Evolutionary conservation across 2,888 invertebrate species (phyloP).

Genomic region (Gerris lacustris): DNA sequence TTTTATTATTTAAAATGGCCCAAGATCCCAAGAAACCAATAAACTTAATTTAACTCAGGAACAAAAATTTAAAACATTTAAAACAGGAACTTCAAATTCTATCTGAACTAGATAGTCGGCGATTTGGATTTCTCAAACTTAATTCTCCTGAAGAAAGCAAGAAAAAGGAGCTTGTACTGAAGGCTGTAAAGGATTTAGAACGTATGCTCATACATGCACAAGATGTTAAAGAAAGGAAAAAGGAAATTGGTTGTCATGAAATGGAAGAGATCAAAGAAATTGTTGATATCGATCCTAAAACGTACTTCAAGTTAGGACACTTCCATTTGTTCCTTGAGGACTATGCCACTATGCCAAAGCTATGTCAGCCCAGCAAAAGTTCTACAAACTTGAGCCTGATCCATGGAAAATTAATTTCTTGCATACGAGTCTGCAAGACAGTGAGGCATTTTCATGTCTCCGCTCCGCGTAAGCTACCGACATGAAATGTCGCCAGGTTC

Average conservation of each 20-base stretch:
- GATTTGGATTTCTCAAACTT: constrained; percentile 79
- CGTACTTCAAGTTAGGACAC: constrained; percentile 90
- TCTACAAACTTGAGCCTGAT: constrained; percentile 56
- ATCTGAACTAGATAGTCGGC: constrained; percentile 79
- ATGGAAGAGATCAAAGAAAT: constrained; percentile 43
- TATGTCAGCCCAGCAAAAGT: constrained; percentile 86
- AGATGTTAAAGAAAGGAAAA: constrained; percentile 41
- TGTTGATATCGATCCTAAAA: constrained; percentile 69
- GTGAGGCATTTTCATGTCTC: too few relatives aligned
- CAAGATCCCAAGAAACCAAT: constrained; percentile 48
- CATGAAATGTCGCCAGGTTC: too few relatives aligned
- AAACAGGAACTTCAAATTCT: constrained; percentile 72
- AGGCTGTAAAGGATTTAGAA: constrained; percentile 75
- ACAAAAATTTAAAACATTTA: too few relatives aligned
- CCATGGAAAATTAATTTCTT: constrained; percentile 82
- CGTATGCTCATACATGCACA: constrained; percentile 71
- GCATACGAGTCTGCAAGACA: too few relatives aligned
- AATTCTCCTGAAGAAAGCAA: constrained; percentile 66
- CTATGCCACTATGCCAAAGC: constrained; percentile 68
- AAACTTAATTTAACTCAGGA: constrained; percentile 55
- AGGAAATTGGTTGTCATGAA: constrained; percentile 27
- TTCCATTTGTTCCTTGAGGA: constrained; percentile 86
- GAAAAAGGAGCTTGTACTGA: constrained; percentile 67
- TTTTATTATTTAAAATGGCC: constrained; percentile 35
- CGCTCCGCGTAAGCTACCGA: too few relatives aligned